Conservation (phyloP, 2,888 invertebrate species). For the Lycia hirtaria region DNA sequence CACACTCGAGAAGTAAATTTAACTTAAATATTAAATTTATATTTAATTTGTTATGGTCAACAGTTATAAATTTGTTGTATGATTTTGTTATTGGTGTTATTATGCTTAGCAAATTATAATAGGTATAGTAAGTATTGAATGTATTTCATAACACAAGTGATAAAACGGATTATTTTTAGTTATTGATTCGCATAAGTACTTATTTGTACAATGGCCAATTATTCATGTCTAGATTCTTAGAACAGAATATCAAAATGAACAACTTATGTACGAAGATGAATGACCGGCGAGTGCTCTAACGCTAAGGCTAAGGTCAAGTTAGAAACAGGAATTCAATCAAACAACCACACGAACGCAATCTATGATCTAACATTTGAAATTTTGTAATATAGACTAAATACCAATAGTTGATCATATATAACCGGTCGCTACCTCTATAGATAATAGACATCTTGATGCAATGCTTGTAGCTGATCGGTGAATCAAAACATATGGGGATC, state of each 20-base stretch:
- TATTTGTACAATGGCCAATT: background rate
- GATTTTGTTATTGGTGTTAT: background rate
- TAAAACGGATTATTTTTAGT: background rate
- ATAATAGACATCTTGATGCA: slow-evolving; percentile 19
- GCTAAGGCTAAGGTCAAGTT: slow-evolving; percentile 21
- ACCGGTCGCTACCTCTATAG: slow-evolving; percentile 19
- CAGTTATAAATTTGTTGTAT: too few relatives aligned
- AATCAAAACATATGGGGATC: slow-evolving; percentile 34
- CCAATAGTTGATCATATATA: slow-evolving; percentile 11
- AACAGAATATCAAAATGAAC: background rate
- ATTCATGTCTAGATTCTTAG: background rate
- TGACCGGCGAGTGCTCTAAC: slow-evolving; percentile 20
- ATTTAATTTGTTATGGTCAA: too few relatives aligned
- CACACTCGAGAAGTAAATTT: too few relatives aligned
- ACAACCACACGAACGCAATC: background rate
- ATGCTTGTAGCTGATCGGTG: slow-evolving; percentile 28
- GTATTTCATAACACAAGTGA: background rate
- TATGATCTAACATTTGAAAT: slow-evolving; percentile 1
- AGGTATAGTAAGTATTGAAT: background rate
- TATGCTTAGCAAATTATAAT: background rate
- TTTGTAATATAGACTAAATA: slow-evolving; percentile 2
- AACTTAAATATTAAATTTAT: too few relatives aligned
- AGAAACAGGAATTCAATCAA: slow-evolving; percentile 25
- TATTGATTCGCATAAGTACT: background rate
- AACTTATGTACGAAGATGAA: slow-evolving; percentile 11